Percentiles rank a stretch among this genome's conserved stretches.
These are phyloP conservation scores for Scrobipalpa atriplicella DNA, from an alignment of 2,888 invertebrate species.

Conservation along the genomic window DNA sequence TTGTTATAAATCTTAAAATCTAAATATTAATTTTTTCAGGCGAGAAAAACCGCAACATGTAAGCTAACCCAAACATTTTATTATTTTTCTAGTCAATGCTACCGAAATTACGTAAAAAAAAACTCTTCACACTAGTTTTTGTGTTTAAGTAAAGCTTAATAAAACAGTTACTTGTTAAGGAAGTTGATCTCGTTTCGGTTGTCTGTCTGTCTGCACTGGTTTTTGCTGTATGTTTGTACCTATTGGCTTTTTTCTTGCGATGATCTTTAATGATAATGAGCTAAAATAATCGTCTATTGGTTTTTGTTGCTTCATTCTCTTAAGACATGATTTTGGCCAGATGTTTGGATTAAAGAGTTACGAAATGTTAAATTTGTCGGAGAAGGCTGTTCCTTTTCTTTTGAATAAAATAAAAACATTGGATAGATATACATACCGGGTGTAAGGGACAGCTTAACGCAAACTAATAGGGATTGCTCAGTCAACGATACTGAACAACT, in stretches of 20 bases:
- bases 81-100: too few relatives aligned
- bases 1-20: too few relatives aligned
- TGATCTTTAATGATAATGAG: constrained; percentile 63
- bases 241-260: constrained; percentile 53
- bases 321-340: constrained; percentile 70
- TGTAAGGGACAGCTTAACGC: too few relatives aligned
- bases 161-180: constrained; percentile 64
- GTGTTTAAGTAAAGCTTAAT: constrained; percentile 17
- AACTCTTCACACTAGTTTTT: neutral
- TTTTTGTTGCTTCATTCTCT: constrained; percentile 75
- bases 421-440: too few relatives aligned
- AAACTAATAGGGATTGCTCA: too few relatives aligned
- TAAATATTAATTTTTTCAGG: too few relatives aligned
- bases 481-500: too few relatives aligned
- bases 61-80: too few relatives aligned
- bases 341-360: constrained; percentile 61
- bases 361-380: constrained; percentile 43
- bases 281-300: constrained; percentile 64
- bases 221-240: constrained; percentile 53
- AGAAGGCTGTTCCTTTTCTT: constrained; percentile 42
- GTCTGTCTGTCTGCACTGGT: constrained; percentile 39
- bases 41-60: too few relatives aligned
- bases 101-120: too few relatives aligned
- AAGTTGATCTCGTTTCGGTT: constrained; percentile 59
- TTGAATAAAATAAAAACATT: too few relatives aligned